Percentiles rank a stretch among this genome's conserved stretches.
Evolutionary conservation across 1,140 invertebrate species (phyloP).

Genomic region (Lepidurus apus): DNA sequence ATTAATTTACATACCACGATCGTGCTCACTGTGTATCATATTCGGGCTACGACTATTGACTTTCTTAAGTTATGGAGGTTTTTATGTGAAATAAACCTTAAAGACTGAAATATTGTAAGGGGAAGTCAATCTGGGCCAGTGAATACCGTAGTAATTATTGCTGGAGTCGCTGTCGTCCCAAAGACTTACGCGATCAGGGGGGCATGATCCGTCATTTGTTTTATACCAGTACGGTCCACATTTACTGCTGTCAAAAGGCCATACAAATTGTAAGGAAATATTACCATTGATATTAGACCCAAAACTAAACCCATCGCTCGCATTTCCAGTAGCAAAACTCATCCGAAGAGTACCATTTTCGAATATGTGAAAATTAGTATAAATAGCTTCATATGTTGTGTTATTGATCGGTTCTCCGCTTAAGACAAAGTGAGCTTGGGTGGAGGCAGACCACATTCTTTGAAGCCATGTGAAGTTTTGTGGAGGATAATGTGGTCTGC

Average conservation of each 20-base stretch:
- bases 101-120: not conserved
- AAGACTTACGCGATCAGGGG: not conserved
- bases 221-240: not conserved
- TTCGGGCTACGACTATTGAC: too few relatives aligned
- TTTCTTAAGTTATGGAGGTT: not conserved
- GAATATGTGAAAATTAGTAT: not conserved
- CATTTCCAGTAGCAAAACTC: not conserved
- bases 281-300: not conserved
- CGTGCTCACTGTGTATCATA: too few relatives aligned
- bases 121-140: not conserved
- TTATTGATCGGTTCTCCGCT: not conserved
- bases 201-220: not conserved
- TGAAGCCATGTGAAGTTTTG: not conserved
- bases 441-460: not conserved
- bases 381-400: not conserved
- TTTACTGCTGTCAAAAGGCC: not conserved
- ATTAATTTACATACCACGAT: not conserved
- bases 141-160: not conserved
- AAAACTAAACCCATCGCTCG: not conserved
- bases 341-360: not conserved
- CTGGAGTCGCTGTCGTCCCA: not conserved
- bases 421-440: not conserved
- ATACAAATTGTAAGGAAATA: not conserved
- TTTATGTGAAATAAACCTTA: not conserved
- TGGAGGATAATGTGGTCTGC: not conserved